These are phyloP conservation scores for Onychorhynchus coronatus DNA, from an alignment of 2,113 vertebrate species.

Conservation along the genomic window DNA sequence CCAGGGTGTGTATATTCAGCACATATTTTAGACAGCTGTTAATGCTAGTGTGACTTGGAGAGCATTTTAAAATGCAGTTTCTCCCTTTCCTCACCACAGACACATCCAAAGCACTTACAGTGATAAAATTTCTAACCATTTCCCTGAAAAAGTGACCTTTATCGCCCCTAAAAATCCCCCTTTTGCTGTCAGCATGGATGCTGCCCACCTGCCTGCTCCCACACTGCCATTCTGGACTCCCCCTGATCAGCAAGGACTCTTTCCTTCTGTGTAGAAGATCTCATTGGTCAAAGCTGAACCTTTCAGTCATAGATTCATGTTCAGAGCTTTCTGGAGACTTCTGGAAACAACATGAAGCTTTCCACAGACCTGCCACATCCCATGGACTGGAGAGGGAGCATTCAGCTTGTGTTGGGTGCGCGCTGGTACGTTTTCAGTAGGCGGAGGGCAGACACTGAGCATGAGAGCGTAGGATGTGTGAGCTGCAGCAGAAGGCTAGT, in stretches of 20 bases:
- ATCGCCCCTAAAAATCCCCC: background rate
- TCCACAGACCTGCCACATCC: background rate
- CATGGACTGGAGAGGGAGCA: background rate
- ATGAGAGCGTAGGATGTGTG: background rate
- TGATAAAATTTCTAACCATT: background rate
- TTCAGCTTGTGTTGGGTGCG: background rate
- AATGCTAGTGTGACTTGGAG: background rate
- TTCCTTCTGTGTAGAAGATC: background rate
- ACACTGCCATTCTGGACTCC: rapidly evolving
- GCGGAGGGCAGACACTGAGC: background rate
- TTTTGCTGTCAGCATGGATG: background rate
- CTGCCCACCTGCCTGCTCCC: background rate
- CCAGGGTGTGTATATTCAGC: background rate
- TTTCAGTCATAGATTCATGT: background rate
- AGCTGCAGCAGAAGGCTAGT: conserved; percentile 15
- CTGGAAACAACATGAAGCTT: background rate
- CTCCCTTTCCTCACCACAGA: background rate
- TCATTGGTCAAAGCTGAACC: background rate
- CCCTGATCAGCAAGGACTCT: background rate
- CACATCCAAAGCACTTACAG: background rate
- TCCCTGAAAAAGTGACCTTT: background rate
- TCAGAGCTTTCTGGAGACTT: background rate
- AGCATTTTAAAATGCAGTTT: background rate
- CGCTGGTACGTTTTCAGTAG: background rate
- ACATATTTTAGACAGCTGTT: background rate